Evolutionary conservation across 2,888 invertebrate genomes (phyloP), one percentile per base, ranked within the genome.

Genomic region (Brachylomia viminalis): DNA sequence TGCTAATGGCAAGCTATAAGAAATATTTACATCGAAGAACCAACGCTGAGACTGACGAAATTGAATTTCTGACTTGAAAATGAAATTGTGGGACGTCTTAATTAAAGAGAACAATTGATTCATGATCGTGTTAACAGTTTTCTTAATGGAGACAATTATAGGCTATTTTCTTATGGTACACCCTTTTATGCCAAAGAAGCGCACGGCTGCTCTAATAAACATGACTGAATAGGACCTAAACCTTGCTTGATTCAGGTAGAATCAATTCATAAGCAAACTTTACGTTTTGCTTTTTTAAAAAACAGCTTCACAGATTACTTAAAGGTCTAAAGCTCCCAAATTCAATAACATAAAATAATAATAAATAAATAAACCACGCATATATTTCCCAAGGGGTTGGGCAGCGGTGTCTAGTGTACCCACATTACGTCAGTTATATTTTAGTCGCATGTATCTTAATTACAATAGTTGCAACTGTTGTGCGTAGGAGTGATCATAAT

Each of bases 1-100:
- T 68, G 68, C 67, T 61, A 82, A 82, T 75, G 84, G 84, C 68
- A 45, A 68, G 56, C 61, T 27, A 47, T 38, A 42, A 78, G 80
- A 59, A 68, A 80, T 80, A 74, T 71, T 71, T 71, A 84, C 80
- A 66, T 56, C 61, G 33, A 56, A 38, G 30, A 65, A 68, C 42
- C 38, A 30, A 38, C 42, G 23, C 27, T 23, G 47, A 38, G 23
- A 66, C 56, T 38, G 45, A 79, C 11, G 27, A 79, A 74, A 84
- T 83, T 67, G 47, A 72, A 83, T 59, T 52, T 61, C 20, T 38
- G 65, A 72, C 62, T 66, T 45, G 30, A 45, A 27, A 72, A 65
- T 30, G 27, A 54, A 68, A 33, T 67, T 70, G 64, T 47, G 49
- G 61, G 56, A 45, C 33, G 80, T 67, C 69, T 27, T 61, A 23